Evolutionary conservation across 2,888 invertebrate species (phyloP), one percentile per base, ranked within the genome.

Genomic region (Habroteleia sp.): DNA sequence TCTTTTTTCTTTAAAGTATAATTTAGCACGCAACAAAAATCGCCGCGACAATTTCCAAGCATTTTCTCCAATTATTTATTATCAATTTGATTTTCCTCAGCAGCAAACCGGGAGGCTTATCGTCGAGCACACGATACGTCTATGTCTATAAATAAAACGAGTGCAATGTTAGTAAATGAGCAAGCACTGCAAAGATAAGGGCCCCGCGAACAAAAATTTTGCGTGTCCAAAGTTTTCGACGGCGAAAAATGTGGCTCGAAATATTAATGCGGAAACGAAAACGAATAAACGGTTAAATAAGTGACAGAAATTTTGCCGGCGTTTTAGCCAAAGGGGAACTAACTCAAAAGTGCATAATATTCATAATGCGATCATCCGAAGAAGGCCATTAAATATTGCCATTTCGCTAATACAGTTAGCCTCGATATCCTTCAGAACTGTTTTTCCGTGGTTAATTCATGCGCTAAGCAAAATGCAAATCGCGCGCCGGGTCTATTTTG

Each of bases 401-500:
- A 20, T 20, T 63, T 14, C 25, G 41, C 20, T 41, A 50, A 63
- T 63, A 63, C 42, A 63, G 42, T 52, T 41, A 65, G 31, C 65
- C 65, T 65, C 52, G 62, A 50, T 63, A 48, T 62, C 37, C 37
- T 58, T 41, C 42, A 25, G 14, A 14, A 23, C 62, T 66, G 17
- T 65, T 54, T 54, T 37, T 29, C 46, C 23, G 52, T 52, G 37
- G 29, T 31, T 60, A 69, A 69, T 69, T 69, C 60, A 69, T 60
- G 50, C 60, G 60, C 52, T 41, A 60, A 69, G 39, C 54, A 33
- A 62, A 71, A 62, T 62, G 46, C 46, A 54, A 54, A 54, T 39
- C 60, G 50, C 42, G 33, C 56, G 56, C 17, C 46, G 44, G 46
- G 54, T 63, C 50, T 56, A 56, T 63, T 72, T 72, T 63, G 41